phyloP scores from a whole-genome alignment of 2,113 vertebrate genomes.

The Tyto alba region DNA sequence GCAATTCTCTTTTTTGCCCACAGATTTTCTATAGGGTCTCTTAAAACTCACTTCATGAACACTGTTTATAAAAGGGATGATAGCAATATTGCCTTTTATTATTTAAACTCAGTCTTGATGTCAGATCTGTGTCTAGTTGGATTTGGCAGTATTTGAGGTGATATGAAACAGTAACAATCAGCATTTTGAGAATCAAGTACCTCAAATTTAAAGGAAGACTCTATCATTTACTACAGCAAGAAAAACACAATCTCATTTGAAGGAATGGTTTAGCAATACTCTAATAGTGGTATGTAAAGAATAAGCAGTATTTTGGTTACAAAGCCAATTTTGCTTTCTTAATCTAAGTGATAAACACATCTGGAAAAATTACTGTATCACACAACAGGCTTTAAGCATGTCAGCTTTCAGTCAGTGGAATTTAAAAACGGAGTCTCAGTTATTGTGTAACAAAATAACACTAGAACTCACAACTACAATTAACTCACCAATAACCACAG shows the following conservation, averaged over 20 bases:
- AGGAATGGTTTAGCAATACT: background rate
- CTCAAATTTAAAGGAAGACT: background rate
- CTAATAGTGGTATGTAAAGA: background rate
- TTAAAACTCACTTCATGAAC: background rate
- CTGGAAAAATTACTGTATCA: background rate
- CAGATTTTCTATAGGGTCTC: background rate
- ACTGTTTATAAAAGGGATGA: background rate
- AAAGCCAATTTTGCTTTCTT: background rate
- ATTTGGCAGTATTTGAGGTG: background rate
- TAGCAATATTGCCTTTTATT: background rate
- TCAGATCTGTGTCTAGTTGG: background rate
- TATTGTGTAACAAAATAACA: background rate
- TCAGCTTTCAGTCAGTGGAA: background rate
- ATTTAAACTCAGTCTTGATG: accelerated
- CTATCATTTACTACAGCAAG: background rate
- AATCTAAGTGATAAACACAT: background rate
- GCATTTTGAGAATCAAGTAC: background rate
- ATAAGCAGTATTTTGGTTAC: background rate
- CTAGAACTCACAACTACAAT: background rate
- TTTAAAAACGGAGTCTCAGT: background rate
- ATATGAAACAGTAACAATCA: background rate
- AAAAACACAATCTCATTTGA: background rate
- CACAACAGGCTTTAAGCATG: background rate
- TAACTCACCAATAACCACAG: background rate
- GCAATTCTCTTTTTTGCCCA: background rate